Percentiles rank a stretch among this genome's conserved stretches.
Evolutionary conservation across 2,888 invertebrate genomes (phyloP).

Genomic region (Tetragnatha montana): DNA sequence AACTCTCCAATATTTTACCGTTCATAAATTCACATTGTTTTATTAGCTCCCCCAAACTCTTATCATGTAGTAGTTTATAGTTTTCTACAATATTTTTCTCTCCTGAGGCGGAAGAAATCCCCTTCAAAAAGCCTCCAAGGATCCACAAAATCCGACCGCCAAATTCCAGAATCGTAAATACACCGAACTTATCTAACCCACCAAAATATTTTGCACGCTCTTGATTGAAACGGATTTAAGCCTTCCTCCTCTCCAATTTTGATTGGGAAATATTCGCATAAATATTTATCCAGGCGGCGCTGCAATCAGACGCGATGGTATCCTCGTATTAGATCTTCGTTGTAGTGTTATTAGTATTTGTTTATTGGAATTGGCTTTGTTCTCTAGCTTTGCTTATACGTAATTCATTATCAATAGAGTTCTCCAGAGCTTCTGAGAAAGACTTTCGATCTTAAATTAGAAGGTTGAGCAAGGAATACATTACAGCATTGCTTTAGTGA

Average conservation of each 20-base stretch:
- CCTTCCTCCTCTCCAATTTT: not conserved
- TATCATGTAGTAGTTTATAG: not conserved
- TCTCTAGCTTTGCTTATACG: too few relatives aligned
- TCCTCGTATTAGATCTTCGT: not conserved
- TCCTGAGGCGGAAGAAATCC: not conserved
- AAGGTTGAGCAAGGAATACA: too few relatives aligned
- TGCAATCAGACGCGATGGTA: not conserved
- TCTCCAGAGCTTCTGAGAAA: too few relatives aligned
- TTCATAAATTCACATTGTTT: not conserved
- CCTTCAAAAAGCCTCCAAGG: not conserved
- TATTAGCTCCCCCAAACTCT: not conserved
- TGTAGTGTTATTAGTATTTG: too few relatives aligned
- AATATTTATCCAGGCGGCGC: not conserved
- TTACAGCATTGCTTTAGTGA: too few relatives aligned
- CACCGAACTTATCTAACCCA: not conserved
- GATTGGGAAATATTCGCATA: not conserved
- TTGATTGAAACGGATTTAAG: not conserved
- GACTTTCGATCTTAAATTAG: too few relatives aligned
- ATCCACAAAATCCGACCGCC: not conserved
- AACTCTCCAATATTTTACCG: not conserved
- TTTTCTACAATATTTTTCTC: constrained; percentile 4
- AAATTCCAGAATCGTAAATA: not conserved
- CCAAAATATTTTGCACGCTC: not conserved
- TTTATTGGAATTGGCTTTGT: too few relatives aligned
- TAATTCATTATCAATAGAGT: too few relatives aligned